A percentile compares a stretch with the other conserved stretches of the same genome.
These are phyloP conservation scores for Euglossa dilemma DNA, from an alignment of 1,140 invertebrate genomes.

Conservation along the genomic window DNA sequence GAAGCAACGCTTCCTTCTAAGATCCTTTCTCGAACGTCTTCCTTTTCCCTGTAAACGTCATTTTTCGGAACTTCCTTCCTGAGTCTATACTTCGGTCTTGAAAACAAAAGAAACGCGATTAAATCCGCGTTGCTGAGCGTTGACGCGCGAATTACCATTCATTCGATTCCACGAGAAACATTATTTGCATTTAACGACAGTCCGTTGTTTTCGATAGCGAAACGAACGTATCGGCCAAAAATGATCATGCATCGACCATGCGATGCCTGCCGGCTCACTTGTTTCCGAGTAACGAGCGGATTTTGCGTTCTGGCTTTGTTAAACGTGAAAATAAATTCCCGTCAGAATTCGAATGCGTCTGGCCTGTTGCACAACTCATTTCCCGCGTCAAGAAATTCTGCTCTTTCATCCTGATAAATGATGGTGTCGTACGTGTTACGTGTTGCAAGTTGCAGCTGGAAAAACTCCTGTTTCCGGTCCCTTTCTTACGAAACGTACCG, in stretches of 20 bases:
- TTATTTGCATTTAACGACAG: background rate
- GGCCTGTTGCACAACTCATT: conserved; percentile 5
- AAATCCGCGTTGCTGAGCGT: no score
- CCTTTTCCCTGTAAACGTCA: no score
- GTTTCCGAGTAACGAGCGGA: background rate
- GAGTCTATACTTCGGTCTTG: background rate
- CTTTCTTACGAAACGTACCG: background rate
- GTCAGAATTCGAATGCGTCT: conserved; percentile 6
- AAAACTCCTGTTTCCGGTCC: background rate
- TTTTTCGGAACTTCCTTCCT: background rate
- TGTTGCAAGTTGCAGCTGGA: background rate
- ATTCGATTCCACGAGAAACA: background rate
- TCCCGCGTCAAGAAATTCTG: conserved; percentile 20
- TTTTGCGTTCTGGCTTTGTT: background rate
- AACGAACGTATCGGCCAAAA: background rate
- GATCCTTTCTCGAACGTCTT: no score
- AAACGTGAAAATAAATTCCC: conserved; percentile 20
- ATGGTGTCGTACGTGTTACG: background rate
- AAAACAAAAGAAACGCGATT: background rate
- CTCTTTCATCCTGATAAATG: background rate
- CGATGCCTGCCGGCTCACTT: background rate
- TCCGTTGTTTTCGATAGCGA: background rate
- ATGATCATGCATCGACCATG: background rate
- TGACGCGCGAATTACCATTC: background rate
- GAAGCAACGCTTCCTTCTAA: no score